phyloP scores from a whole-genome alignment of 2,113 vertebrate species.

The Nesogale talazaci region DNA sequence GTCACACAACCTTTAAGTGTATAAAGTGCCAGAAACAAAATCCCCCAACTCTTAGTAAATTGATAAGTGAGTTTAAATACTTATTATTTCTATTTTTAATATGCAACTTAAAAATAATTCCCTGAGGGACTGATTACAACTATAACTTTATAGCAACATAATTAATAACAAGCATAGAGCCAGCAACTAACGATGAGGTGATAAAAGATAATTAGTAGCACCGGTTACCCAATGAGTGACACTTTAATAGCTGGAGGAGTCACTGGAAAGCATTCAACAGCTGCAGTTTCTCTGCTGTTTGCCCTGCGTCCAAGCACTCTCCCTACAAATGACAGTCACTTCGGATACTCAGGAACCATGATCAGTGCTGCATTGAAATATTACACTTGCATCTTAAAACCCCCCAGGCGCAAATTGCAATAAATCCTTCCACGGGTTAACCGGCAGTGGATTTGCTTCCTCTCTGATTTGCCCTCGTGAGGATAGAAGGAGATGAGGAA shows the following conservation, averaged over 20 bases:
- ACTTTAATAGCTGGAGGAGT: conserved; percentile 57
- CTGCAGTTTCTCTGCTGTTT: background rate
- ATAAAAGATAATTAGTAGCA: conserved; percentile 70
- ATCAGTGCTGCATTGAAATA: conserved; percentile 38
- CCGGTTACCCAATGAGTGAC: conserved; percentile 51
- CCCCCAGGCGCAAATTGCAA: background rate
- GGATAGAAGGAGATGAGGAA: background rate
- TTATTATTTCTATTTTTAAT: conserved; percentile 65
- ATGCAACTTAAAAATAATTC: conserved; percentile 40
- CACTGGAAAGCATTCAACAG: background rate
- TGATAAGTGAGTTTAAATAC: conserved; percentile 56
- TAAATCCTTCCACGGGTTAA: background rate
- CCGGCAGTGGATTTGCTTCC: background rate
- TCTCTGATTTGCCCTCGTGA: background rate
- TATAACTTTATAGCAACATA: conserved; percentile 61
- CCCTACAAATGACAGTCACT: conserved; percentile 34
- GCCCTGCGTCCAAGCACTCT: background rate
- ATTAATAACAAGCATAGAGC: conserved; percentile 70
- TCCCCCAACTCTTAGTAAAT: conserved; percentile 19
- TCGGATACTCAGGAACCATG: background rate
- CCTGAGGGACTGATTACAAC: conserved; percentile 45
- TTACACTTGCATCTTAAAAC: background rate
- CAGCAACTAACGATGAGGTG: conserved; percentile 53
- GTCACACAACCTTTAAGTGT: background rate
- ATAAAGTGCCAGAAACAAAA: conserved; percentile 28